phyloP scores from a whole-genome alignment of 2,797 vertebrate species.

The Xiphorhynchus erythropygius region DNA sequence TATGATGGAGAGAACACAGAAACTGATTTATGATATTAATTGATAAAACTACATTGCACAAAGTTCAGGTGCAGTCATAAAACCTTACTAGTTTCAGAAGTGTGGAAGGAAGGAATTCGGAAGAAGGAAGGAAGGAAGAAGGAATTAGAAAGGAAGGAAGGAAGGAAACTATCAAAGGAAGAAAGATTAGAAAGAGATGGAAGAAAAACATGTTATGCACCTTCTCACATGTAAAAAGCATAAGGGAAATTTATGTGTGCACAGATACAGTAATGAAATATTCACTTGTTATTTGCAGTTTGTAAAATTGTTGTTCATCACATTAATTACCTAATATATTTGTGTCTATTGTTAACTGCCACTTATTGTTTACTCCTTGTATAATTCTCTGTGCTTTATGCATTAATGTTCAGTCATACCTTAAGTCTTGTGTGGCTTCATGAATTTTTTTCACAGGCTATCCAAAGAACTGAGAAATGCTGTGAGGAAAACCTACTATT shows the following conservation, averaged over 20 bases:
- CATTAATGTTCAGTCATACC: not conserved
- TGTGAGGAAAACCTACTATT: not conserved
- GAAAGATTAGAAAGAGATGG: not conserved
- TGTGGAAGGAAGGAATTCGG: no score
- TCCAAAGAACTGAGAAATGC: not conserved
- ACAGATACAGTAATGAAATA: not conserved
- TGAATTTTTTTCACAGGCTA: not conserved
- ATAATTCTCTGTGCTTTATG: not conserved
- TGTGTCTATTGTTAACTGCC: not conserved
- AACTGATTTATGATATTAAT: conserved; percentile 43
- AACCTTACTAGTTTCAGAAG: no score
- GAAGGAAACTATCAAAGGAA: not conserved
- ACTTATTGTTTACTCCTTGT: not conserved
- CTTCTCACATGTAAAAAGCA: not conserved
- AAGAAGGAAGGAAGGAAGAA: no score
- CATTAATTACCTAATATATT: not conserved
- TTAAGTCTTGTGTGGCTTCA: not conserved
- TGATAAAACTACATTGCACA: not conserved
- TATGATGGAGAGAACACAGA: not conserved
- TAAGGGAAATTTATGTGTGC: not conserved
- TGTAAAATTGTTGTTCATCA: not conserved
- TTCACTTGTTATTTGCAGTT: not conserved
- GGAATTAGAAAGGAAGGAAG: not conserved
- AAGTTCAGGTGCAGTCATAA: not conserved
- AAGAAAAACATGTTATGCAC: not conserved